These are phyloP conservation scores for Cyprinodon tularosa DNA, from an alignment of 2,113 vertebrate species.

Conservation along the genomic window DNA sequence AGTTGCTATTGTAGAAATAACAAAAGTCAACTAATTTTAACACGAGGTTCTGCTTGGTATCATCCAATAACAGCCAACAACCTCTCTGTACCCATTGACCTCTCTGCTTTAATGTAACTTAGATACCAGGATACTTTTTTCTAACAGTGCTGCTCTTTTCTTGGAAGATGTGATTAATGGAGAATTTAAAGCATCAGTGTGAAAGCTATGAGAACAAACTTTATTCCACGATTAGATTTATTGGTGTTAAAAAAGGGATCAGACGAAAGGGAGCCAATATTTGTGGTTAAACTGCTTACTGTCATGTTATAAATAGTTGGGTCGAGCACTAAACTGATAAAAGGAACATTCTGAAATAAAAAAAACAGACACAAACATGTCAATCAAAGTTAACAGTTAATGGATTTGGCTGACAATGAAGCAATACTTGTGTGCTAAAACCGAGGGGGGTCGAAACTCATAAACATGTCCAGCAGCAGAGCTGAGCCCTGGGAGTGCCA, in stretches of 20 bases:
- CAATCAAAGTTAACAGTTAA: background rate
- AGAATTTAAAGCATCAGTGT: conserved; percentile 21
- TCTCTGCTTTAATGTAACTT: conserved; percentile 45
- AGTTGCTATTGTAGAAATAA: conserved; percentile 7
- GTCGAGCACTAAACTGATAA: background rate
- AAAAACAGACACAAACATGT: background rate
- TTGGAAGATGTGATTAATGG: conserved; percentile 1
- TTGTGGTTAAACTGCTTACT: background rate
- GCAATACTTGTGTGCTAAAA: conserved; percentile 6
- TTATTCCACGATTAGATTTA: background rate
- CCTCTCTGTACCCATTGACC: conserved; percentile 22
- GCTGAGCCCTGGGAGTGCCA: conserved; percentile 43
- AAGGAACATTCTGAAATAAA: background rate
- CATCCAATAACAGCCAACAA: conserved; percentile 21
- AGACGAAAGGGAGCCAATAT: background rate
- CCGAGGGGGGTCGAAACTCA: conserved; percentile 39
- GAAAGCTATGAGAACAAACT: conserved; percentile 19
- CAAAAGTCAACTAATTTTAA: conserved; percentile 9
- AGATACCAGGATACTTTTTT: conserved; percentile 60
- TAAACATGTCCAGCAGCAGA: conserved; percentile 26
- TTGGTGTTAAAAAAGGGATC: background rate
- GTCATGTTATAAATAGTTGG: background rate
- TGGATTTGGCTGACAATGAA: background rate
- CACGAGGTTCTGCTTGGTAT: conserved; percentile 33
- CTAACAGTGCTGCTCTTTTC: conserved; percentile 52